Evolutionary conservation across 2,797 vertebrate species (phyloP).

Genomic region (Odontamblyopus lacepedii): DNA sequence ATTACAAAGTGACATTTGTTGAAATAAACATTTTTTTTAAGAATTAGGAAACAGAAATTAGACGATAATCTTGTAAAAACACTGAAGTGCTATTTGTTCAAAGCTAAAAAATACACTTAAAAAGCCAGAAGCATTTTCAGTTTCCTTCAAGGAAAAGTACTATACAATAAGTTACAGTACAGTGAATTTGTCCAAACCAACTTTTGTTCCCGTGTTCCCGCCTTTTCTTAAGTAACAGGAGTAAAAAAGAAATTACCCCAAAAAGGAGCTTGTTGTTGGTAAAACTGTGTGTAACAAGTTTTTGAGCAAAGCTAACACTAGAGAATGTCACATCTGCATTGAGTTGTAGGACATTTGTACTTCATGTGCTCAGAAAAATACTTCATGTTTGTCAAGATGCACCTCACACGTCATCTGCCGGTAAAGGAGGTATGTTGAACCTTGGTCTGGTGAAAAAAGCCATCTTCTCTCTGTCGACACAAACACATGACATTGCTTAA

Average conservation of each 20-base stretch:
- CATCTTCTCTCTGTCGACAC: constrained; percentile 92
- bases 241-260: constrained; percentile 86
- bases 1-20: constrained; percentile 88
- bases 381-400: constrained; percentile 85
- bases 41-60: constrained; percentile 92
- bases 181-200: constrained; percentile 97
- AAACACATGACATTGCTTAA: constrained; percentile 24
- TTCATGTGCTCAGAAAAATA: constrained; percentile 93
- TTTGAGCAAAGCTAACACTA: constrained; percentile 66
- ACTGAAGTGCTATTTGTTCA: constrained; percentile 95
- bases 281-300: constrained; percentile 67
- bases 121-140: constrained; percentile 83
- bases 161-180: constrained; percentile 99
- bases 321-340: constrained; percentile 69
- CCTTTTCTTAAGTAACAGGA: constrained; percentile 87
- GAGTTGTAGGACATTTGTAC: constrained; percentile 85
- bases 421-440: constrained; percentile 95
- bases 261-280: constrained; percentile 86
- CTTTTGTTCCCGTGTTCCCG: constrained; percentile 97
- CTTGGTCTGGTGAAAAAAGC: constrained; percentile 98
- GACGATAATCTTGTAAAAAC: constrained; percentile 90
- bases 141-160: constrained; percentile 99
- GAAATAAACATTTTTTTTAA: constrained; percentile 80
- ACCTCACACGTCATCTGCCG: constrained; percentile 95
- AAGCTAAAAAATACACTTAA: constrained; percentile 94